Conservation (phyloP, 2,113 vertebrate species). For the Dasypus novemcinctus region DNA sequence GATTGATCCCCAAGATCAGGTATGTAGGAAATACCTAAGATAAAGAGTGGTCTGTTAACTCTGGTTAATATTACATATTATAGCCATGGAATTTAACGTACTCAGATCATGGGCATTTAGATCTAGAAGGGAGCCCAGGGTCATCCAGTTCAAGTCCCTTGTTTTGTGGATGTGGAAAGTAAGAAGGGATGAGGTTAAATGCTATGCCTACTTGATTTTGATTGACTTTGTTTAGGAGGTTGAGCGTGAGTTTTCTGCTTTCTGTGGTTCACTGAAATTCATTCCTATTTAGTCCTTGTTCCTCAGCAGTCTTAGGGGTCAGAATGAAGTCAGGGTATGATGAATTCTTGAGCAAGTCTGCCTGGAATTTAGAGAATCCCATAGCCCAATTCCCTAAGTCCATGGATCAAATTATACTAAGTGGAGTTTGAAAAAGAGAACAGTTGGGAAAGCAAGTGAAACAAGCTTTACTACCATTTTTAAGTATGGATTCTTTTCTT, state of each 20-base stretch:
- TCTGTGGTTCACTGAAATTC: background rate
- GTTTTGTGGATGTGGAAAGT: background rate
- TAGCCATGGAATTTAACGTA: background rate
- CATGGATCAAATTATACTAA: background rate
- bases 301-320: background rate
- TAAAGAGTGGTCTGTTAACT: background rate
- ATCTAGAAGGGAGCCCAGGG: background rate
- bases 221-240: background rate
- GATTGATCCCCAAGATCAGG: slow-evolving; percentile 93
- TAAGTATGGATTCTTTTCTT: background rate
- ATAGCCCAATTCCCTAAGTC: background rate
- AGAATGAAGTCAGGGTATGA: background rate
- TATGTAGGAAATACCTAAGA: slow-evolving; percentile 40
- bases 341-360: background rate
- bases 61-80: background rate
- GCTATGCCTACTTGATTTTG: background rate
- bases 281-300: background rate
- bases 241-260: background rate
- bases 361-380: background rate
- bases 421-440: background rate
- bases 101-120: background rate
- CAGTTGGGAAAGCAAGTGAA: background rate
- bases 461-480: background rate
- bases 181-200: background rate
- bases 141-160: background rate